Conservation (phyloP, 2,113 vertebrate genomes). For the Tympanuchus pallidicinctus region DNA sequence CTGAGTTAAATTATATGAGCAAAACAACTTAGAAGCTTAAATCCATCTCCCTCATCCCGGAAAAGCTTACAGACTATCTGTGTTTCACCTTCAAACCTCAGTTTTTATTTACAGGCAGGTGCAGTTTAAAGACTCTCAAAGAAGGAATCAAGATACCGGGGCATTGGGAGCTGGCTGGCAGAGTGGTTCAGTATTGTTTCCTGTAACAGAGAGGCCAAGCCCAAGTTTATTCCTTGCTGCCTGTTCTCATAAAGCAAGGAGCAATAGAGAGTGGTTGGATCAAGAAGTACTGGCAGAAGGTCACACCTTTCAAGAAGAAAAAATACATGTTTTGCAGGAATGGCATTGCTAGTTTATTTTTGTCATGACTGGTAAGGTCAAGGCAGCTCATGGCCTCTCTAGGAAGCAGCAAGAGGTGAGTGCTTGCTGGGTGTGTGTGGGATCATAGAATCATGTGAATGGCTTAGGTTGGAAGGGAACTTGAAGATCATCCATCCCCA, state of each 20-base stretch:
- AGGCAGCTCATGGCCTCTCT: not conserved
- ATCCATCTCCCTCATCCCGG: not conserved
- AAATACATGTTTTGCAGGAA: not conserved
- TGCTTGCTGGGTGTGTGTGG: not conserved
- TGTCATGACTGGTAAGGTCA: not conserved
- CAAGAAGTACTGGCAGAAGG: not conserved
- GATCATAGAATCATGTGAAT: not conserved
- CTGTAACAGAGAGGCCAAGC: not conserved
- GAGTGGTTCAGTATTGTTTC: not conserved
- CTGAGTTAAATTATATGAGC: not conserved
- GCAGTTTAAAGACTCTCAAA: not conserved
- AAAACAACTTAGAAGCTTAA: not conserved
- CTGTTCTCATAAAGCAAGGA: not conserved
- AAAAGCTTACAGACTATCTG: not conserved
- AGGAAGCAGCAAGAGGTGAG: not conserved
- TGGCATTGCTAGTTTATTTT: not conserved
- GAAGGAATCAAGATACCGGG: not conserved
- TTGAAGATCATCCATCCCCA: not conserved
- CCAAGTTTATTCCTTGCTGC: not conserved
- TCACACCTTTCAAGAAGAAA: not conserved
- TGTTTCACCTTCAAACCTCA: not conserved
- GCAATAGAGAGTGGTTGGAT: not conserved
- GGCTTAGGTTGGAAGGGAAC: not conserved
- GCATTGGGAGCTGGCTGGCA: not conserved
- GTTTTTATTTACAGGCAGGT: accelerated